Evolutionary conservation across 2,113 vertebrate genomes (phyloP).

Genomic region (Urocolius indicus): DNA sequence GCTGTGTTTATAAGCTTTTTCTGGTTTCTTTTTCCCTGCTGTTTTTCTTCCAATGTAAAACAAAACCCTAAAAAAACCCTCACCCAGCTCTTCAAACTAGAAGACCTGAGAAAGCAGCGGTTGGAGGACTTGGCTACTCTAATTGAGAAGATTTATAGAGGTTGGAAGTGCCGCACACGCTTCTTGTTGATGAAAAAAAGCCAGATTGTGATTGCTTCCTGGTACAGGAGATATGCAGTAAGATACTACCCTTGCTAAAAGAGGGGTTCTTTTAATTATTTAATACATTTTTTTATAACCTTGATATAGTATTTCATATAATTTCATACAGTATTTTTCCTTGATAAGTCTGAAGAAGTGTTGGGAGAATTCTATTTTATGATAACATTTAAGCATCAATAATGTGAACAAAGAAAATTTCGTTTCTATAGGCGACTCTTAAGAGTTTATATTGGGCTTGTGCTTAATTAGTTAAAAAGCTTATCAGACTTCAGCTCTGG

Average conservation of each 20-base stretch:
- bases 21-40: not conserved
- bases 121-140: slow-evolving; percentile 92
- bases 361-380: not conserved
- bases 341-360: not conserved
- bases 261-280: not conserved
- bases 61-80: not conserved
- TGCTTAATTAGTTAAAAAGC: not conserved
- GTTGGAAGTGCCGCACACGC: slow-evolving; percentile 90
- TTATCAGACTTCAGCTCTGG: not conserved
- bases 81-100: slow-evolving; percentile 90
- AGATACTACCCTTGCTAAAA: slow-evolving; percentile 45
- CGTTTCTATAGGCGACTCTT: not conserved
- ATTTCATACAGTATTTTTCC: not conserved
- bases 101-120: slow-evolving; percentile 89
- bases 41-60: not conserved
- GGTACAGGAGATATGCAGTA: slow-evolving; percentile 92
- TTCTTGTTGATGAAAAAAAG: slow-evolving; percentile 93
- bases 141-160: slow-evolving; percentile 96
- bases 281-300: not conserved
- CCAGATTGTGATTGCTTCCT: slow-evolving; percentile 91
- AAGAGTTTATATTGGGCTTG: not conserved
- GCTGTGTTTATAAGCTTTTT: not conserved
- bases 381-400: not conserved
- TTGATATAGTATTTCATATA: not conserved
- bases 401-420: not conserved